Evolutionary conservation across 2,113 vertebrate species (phyloP).

Genomic region (Sarotherodon lohbergeri): DNA sequence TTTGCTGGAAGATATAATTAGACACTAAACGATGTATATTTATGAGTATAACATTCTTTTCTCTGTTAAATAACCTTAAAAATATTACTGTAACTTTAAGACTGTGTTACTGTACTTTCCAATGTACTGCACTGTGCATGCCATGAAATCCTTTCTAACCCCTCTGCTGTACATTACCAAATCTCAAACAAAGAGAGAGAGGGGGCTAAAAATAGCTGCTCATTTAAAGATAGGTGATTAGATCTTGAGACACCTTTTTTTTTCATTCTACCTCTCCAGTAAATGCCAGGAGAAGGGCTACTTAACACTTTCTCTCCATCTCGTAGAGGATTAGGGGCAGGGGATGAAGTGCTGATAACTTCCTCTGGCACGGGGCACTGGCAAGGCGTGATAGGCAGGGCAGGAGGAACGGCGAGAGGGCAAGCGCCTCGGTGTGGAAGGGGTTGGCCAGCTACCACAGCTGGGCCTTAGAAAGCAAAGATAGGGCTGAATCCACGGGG

Average conservation of each 20-base stretch:
- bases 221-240: constrained; percentile 47
- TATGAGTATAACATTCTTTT: not conserved
- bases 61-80: not conserved
- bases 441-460: constrained; percentile 32
- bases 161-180: constrained; percentile 12
- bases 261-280: constrained; percentile 29
- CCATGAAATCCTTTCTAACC: not conserved
- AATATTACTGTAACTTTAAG: not conserved
- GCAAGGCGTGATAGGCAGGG: constrained; percentile 19
- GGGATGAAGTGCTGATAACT: constrained; percentile 50
- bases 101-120: not conserved
- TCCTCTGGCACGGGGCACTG: constrained; percentile 37
- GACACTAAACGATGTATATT: not conserved
- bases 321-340: constrained; percentile 38
- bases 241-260: constrained; percentile 50
- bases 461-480: constrained; percentile 55
- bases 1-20: not conserved
- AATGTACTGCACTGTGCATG: not conserved
- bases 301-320: constrained; percentile 48
- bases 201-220: constrained; percentile 51
- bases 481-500: constrained; percentile 38
- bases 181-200: constrained; percentile 2
- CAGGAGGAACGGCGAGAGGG: not conserved
- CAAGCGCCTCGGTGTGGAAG: constrained; percentile 9
- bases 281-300: constrained; percentile 41